Evolutionary conservation across 2,113 vertebrate species (phyloP).

Genomic region (Mesitornis unicolor): DNA sequence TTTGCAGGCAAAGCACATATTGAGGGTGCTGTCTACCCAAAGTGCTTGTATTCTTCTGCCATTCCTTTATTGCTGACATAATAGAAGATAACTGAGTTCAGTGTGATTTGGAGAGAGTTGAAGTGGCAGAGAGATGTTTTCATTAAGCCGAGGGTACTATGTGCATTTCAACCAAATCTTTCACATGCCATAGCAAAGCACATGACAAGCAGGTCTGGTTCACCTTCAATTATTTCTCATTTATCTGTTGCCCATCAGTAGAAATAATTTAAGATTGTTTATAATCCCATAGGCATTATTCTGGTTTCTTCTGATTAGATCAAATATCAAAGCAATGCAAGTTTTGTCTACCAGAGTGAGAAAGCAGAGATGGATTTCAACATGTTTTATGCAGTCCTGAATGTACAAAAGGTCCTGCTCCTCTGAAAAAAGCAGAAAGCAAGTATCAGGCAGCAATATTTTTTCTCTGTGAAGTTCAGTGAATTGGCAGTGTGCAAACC

Average conservation of each 20-base stretch:
- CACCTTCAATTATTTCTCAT: background rate
- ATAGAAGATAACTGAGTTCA: background rate
- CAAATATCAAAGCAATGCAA: background rate
- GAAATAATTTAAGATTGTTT: background rate
- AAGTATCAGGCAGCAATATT: background rate
- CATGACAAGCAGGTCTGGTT: background rate
- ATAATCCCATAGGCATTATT: background rate
- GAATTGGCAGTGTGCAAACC: background rate
- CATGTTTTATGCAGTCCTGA: background rate
- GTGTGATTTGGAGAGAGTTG: background rate
- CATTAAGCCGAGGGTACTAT: background rate
- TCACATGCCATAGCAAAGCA: background rate
- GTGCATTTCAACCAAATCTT: background rate
- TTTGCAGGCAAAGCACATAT: background rate
- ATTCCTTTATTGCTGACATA: background rate
- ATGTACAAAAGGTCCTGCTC: background rate
- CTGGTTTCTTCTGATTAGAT: slow-evolving; percentile 3
- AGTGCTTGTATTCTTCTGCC: background rate
- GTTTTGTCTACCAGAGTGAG: background rate
- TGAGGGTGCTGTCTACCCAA: background rate
- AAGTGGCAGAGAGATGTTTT: background rate
- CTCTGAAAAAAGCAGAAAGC: background rate
- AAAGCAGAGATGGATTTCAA: background rate
- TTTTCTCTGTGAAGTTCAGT: background rate
- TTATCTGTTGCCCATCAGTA: background rate